phyloP scores from a whole-genome alignment of 2,113 vertebrate genomes.

The Rhinopomastus cyanomelas region DNA sequence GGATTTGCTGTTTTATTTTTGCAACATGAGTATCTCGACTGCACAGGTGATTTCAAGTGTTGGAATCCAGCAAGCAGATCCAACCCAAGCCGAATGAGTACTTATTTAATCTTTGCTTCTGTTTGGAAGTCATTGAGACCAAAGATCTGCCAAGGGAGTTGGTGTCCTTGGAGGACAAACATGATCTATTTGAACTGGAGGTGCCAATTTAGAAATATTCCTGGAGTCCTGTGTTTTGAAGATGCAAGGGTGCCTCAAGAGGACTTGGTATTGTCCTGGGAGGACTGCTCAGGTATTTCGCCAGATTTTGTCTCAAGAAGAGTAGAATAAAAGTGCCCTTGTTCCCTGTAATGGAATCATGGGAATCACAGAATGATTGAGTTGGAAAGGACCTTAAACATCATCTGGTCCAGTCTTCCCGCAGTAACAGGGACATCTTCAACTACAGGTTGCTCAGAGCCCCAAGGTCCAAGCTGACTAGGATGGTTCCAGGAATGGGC shows the following conservation, averaged over 20 bases:
- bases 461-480: too few species aligned
- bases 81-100: too few species aligned
- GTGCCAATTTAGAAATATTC: not conserved
- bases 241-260: not conserved
- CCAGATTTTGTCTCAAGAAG: not conserved
- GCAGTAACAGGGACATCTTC: too few species aligned
- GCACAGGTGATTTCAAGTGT: not conserved
- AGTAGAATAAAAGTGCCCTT: rapidly evolving
- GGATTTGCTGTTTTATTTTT: not conserved
- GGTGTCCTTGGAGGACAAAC: not conserved
- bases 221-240: not conserved
- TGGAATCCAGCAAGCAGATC: too few species aligned
- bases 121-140: not conserved
- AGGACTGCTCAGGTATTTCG: not conserved
- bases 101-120: not conserved
- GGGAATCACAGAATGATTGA: too few species aligned
- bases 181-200: not conserved
- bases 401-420: too few species aligned
- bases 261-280: not conserved
- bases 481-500: too few species aligned
- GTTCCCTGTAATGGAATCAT: not conserved
- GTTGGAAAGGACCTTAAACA: too few species aligned
- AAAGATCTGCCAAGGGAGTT: not conserved
- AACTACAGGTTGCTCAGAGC: too few species aligned
- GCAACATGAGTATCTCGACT: not conserved